Evolutionary conservation across 2,113 vertebrate genomes (phyloP), one percentile per base, ranked within the genome.

Genomic region (Corythornis madagascariensis): DNA sequence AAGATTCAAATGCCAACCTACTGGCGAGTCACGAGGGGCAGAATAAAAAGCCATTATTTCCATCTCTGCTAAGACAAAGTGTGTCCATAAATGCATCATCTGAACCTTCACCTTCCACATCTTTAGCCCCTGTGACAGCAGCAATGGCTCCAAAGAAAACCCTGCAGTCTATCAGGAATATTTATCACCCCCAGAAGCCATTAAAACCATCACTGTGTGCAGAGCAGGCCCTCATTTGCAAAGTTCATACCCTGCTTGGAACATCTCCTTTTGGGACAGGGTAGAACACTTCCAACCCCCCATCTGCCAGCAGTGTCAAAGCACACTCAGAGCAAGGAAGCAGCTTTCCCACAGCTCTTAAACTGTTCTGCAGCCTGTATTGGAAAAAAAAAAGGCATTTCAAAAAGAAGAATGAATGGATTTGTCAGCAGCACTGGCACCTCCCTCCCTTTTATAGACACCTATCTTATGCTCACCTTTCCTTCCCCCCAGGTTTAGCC

Each of bases 1-100:
- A 53, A 86, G 88, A 82, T 55, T 84, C 92, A 91, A 94, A 95
- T 66, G 76, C 88, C 93, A 93, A 48, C 7, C 20, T 28, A 25
- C 86, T 53, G 72, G 59, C 70, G 17, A 67, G 61, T 31, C 45
- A 26, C 11, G 64, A 88, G 59, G 84, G 48, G 78, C 77, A 47
- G 65, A 83, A 83, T 31, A 40, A 93, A 94, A 89, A 91, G 91
- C 69, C 50, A 17, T 79, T 81, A 63, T 78, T 82, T 70, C 52
- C 13, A 63, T 14, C 94, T 66, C 71, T 57, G 11, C 2, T 2
- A 20, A 90, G 70, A 83, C 74, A 79, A 96, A 93, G 48, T 28
- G 71, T 56, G 56, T 4, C 89, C 78, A 53, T 19, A 66, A 90
- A 91, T 5, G 53, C 59, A 29, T 35, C 25, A 72, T 29, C 29